These are phyloP conservation scores for Syrmaticus mikado DNA, from an alignment of 2,113 vertebrate genomes.

Conservation along the genomic window DNA sequence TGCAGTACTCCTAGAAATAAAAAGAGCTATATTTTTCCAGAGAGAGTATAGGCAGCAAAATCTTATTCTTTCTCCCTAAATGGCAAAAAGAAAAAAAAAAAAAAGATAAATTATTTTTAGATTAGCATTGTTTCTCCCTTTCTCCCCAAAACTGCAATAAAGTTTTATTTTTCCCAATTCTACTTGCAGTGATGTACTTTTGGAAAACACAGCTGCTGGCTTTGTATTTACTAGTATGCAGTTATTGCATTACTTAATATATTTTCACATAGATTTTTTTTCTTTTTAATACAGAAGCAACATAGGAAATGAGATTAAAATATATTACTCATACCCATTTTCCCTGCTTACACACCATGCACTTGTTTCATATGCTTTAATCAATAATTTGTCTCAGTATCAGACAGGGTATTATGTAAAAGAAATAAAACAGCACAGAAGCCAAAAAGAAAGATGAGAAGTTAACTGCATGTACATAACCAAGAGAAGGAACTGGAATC, in stretches of 20 bases:
- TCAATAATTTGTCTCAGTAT: neutral
- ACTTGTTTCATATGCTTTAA: neutral
- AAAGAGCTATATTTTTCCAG: slow-evolving; percentile 17
- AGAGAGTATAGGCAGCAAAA: slow-evolving; percentile 23
- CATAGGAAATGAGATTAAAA: neutral
- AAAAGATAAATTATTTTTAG: neutral
- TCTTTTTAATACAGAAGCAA: neutral
- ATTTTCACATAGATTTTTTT: neutral
- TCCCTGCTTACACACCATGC: neutral
- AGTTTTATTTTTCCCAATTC: slow-evolving; percentile 51
- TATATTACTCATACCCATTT: neutral
- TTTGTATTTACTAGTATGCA: neutral
- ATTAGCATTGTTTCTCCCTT: slow-evolving; percentile 28
- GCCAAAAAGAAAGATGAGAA: neutral
- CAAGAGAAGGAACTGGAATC: neutral
- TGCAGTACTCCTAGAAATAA: neutral
- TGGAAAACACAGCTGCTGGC: slow-evolving; percentile 16
- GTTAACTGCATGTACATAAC: neutral
- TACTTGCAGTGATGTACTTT: neutral
- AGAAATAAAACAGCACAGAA: neutral
- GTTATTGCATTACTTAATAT: neutral
- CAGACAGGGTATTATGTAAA: neutral
- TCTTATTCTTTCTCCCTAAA: neutral
- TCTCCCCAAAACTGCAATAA: slow-evolving; percentile 25
- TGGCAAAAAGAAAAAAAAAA: neutral